Evolutionary conservation across 2,888 invertebrate species (phyloP).

Genomic region (Cetonia aurata): DNA sequence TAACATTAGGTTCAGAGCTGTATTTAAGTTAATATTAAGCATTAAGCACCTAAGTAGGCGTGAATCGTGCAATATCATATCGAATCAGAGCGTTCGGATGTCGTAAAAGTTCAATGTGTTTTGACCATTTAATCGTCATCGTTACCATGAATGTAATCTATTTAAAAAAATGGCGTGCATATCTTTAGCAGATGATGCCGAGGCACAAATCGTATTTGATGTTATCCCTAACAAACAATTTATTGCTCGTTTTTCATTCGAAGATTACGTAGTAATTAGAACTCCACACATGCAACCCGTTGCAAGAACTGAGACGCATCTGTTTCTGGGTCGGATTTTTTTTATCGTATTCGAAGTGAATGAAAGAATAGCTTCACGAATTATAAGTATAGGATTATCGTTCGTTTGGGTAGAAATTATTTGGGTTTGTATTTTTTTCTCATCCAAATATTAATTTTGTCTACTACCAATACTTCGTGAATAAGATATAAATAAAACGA

Average conservation of each 20-base stretch:
- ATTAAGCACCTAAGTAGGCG: background rate
- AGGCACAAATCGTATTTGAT: too few species aligned
- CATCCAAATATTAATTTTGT: too few species aligned
- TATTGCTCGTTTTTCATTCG: slow-evolving; percentile 9
- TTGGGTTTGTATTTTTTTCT: too few species aligned
- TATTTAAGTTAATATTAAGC: background rate
- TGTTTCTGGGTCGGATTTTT: slow-evolving; percentile 10
- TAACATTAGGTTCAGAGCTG: too few species aligned
- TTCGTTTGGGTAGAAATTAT: too few species aligned
- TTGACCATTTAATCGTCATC: slow-evolving; percentile 9
- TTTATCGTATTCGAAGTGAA: background rate
- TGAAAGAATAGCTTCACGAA: too few species aligned
- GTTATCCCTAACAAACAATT: background rate
- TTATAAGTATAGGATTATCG: too few species aligned
- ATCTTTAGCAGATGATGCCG: slow-evolving; percentile 5
- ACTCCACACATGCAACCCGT: slow-evolving; percentile 9
- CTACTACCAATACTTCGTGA: too few species aligned
- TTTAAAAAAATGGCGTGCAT: slow-evolving; percentile 16
- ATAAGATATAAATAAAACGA: too few species aligned
- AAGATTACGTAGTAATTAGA: slow-evolving; percentile 14
- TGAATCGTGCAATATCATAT: background rate
- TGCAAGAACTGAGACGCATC: slow-evolving; percentile 7
- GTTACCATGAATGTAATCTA: background rate
- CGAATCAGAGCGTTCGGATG: background rate
- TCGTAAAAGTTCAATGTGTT: slow-evolving; percentile 1